Conservation (phyloP, 2,797 vertebrate genomes). For the Psittacula echo region DNA sequence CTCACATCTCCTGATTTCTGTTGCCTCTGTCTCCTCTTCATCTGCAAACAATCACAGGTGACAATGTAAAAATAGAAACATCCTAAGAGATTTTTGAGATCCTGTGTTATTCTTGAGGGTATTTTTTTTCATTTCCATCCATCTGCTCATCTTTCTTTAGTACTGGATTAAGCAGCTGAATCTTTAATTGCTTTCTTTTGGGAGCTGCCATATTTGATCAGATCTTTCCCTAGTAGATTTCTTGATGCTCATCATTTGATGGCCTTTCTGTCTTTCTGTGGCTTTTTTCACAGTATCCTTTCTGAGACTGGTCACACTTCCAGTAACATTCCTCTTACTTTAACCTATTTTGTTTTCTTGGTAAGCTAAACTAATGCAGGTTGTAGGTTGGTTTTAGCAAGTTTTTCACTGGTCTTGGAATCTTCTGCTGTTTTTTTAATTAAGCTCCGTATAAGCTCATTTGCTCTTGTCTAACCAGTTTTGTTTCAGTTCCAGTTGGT, state of each 20-base stretch:
- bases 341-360: neutral
- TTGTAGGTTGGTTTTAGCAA: neutral
- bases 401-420: neutral
- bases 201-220: neutral
- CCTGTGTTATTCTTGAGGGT: neutral
- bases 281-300: neutral
- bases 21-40: neutral
- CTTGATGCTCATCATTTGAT: neutral
- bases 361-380: neutral
- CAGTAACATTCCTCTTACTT: neutral
- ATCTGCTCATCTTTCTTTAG: slow-evolving; percentile 15
- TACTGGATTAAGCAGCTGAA: slow-evolving; percentile 1
- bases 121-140: slow-evolving; percentile 10
- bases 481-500: neutral
- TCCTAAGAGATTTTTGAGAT: slow-evolving; percentile 26
- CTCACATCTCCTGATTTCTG: neutral
- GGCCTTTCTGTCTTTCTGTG: neutral
- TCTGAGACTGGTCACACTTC: neutral
- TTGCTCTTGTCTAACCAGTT: slow-evolving; percentile 11
- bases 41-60: slow-evolving; percentile 28
- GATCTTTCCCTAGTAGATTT: neutral
- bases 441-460: neutral
- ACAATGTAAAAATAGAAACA: slow-evolving; percentile 33
- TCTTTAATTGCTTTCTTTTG: neutral
- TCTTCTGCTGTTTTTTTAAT: neutral